Conservation (phyloP, 2,113 vertebrate genomes). For the Mystacornis crossleyi region DNA sequence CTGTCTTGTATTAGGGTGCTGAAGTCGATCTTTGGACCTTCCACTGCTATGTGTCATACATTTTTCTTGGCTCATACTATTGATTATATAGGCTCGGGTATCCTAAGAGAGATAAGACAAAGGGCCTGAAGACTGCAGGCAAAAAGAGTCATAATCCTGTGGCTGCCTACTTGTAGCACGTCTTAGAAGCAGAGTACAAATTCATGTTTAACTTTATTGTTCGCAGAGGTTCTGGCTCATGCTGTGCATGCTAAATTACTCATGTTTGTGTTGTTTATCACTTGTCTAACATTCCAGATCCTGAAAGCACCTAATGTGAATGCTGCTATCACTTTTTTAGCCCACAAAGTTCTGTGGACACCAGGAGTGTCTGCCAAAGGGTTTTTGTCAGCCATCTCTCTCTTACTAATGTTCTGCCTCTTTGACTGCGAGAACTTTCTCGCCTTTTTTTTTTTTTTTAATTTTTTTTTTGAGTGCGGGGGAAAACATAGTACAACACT, state of each 20-base stretch:
- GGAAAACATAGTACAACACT: neutral
- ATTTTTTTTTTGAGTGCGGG: neutral
- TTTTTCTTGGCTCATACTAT: neutral
- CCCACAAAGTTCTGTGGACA: neutral
- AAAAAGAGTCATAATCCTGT: neutral
- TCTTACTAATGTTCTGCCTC: neutral
- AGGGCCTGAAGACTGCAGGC: neutral
- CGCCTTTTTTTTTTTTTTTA: neutral
- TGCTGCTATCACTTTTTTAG: neutral
- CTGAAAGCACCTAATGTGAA: neutral
- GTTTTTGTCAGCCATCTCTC: neutral
- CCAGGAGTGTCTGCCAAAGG: neutral
- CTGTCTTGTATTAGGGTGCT: neutral
- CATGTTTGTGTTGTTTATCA: neutral
- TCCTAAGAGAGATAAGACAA: neutral
- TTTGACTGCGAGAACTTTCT: neutral
- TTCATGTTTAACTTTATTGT: neutral
- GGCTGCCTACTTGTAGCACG: fast-evolving
- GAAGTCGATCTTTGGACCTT: neutral
- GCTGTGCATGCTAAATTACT: neutral
- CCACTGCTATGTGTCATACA: neutral
- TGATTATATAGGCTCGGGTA: neutral
- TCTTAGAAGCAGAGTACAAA: neutral
- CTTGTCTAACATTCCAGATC: neutral
- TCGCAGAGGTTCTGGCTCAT: neutral